phyloP scores from a whole-genome alignment of 2,888 invertebrate species.

The Eumacrocentrus americanus region DNA sequence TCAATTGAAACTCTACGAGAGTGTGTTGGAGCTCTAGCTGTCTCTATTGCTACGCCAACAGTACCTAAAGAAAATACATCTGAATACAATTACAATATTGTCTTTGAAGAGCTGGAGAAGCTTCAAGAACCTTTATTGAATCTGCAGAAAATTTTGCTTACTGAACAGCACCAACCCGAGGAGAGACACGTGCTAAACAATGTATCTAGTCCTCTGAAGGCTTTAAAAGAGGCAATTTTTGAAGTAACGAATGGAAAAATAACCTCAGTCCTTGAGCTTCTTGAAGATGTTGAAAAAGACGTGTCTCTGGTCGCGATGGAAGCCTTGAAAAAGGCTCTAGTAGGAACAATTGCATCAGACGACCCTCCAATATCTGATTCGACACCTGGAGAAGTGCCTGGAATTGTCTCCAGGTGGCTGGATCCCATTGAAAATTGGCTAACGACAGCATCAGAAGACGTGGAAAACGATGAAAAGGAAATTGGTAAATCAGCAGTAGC shows the following conservation, averaged over 20 bases:
- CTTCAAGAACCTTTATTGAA: slow-evolving; percentile 48
- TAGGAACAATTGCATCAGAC: slow-evolving; percentile 27
- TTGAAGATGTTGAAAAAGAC: slow-evolving; percentile 51
- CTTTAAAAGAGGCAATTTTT: slow-evolving; percentile 41
- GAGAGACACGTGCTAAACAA: slow-evolving; percentile 46
- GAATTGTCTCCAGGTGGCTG: slow-evolving; percentile 35
- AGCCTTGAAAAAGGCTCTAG: slow-evolving; percentile 39
- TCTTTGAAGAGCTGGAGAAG: slow-evolving; percentile 42
- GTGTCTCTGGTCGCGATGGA: slow-evolving; percentile 44
- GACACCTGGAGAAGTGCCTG: slow-evolving; percentile 35
- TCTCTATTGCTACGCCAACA: slow-evolving; percentile 45
- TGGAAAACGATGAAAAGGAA: slow-evolving; percentile 35
- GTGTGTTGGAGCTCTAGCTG: slow-evolving; percentile 45
- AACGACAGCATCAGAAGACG: slow-evolving; percentile 40
- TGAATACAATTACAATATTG: slow-evolving; percentile 39
- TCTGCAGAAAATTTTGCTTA: slow-evolving; percentile 48
- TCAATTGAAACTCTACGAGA: slow-evolving; percentile 48
- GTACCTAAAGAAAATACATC: slow-evolving; percentile 34
- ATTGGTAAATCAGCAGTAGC: slow-evolving; percentile 33
- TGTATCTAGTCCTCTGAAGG: slow-evolving; percentile 45
- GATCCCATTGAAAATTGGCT: slow-evolving; percentile 46
- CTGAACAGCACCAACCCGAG: slow-evolving; percentile 41
- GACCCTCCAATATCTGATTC: slow-evolving; percentile 24
- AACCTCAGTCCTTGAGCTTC: slow-evolving; percentile 42
- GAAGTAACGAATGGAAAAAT: slow-evolving; percentile 39